phyloP scores from a whole-genome alignment of 2,888 invertebrate genomes.

The Monoplex corrugatus region DNA sequence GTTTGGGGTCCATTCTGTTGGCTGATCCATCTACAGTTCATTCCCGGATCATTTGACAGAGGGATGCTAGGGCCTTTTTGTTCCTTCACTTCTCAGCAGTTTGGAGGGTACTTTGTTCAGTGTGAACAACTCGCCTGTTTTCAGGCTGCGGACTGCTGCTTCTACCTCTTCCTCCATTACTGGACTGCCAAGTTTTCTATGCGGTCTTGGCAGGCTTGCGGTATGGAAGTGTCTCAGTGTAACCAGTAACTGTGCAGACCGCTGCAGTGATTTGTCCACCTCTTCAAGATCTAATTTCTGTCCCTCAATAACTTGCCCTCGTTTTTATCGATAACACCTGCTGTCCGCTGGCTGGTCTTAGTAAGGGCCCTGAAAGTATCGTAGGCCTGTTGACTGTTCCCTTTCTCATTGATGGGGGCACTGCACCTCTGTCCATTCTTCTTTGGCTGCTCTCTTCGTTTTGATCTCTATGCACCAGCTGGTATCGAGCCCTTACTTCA shows the following conservation, averaged over 20 bases:
- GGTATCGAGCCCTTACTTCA: background rate
- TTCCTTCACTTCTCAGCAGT: background rate
- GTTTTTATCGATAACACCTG: background rate
- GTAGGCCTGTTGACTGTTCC: background rate
- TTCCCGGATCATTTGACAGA: constrained; percentile 33
- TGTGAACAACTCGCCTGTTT: background rate
- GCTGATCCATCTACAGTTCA: constrained; percentile 3
- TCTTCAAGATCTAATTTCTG: background rate
- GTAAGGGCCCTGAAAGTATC: constrained; percentile 15
- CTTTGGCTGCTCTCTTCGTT: constrained; percentile 9
- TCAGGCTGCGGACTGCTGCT: background rate
- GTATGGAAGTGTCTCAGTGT: background rate
- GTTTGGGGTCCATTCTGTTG: constrained; percentile 36
- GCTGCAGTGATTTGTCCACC: constrained; percentile 31
- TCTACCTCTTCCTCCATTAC: background rate
- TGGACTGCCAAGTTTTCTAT: background rate
- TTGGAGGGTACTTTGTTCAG: background rate
- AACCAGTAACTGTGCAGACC: background rate
- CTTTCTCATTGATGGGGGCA: background rate
- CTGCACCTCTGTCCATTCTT: constrained; percentile 13
- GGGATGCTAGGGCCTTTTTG: background rate
- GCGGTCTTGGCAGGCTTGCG: background rate
- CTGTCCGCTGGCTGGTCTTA: background rate
- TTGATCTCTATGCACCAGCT: background rate
- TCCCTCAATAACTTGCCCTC: background rate